Evolutionary conservation across 2,888 invertebrate species (phyloP), one percentile per base, ranked within the genome.

Genomic region (Tachina fera): DNA sequence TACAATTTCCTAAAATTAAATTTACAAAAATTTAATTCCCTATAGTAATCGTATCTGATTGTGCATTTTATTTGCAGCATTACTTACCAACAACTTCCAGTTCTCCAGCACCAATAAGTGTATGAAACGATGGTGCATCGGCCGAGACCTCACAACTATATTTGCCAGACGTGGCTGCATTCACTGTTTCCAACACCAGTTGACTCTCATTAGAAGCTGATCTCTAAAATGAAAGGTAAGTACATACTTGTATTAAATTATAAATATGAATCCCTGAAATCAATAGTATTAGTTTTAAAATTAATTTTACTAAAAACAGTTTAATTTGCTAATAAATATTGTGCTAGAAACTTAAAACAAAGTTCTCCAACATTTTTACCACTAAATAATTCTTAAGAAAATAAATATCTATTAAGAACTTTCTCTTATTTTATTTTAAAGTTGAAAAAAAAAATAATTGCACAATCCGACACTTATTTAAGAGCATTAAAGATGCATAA

Each of bases 71-170:
- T 11, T 51, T 58, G 3, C 8, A 51, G n/a, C 10, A 51, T 31
- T 70, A 90, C 91, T 90, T 90, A 91, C 91, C 91, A 86, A 91
- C 91, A 81, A 91, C 91, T 88, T 91, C 91, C 75, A 91, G 87
- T 80, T 91, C 91, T 19, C 90, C 91, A 22, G 91, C 90, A 60
- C 89, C 89, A 82, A 91, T 91, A 74, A 91, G 88, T 45, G 91
- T 91, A 87, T 91, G 91, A 88, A 91, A 91, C 47, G 91, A 91
- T 71, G 91, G 91, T 75, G 91, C 91, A 89, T 91, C 91, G 61
- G 91, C 91, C 53, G 91, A 91, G 53, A 91, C 91, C 88, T 91
- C 91, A 84, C 91, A 91, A 82, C 90, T 91, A 75, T 91, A 91
- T 87, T 91, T 91, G 39, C 91, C 91, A n/a, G 91, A 89, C 51